Percentiles rank a stretch among this genome's conserved stretches.
Conservation (phyloP, 1,140 invertebrate genomes). For the Drusus annulatus region DNA sequence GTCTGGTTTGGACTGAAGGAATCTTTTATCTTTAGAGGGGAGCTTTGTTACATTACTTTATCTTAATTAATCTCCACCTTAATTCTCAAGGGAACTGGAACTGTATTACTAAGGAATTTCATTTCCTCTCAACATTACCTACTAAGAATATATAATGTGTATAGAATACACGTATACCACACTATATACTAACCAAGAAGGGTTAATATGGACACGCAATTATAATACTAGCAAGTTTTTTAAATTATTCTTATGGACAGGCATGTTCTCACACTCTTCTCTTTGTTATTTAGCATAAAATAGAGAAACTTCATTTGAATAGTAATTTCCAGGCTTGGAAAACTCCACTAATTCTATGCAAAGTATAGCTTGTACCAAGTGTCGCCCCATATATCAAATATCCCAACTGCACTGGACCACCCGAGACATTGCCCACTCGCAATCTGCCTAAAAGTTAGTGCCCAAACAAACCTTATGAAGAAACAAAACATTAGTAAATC, state of each 20-base stretch:
- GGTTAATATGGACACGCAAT: conserved; percentile 40
- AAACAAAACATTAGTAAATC: conserved; percentile 21
- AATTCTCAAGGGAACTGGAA: too few species aligned
- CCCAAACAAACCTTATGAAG: too few species aligned
- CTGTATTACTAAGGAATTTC: too few species aligned
- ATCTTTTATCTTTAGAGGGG: too few species aligned
- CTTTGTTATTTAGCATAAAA: conserved; percentile 46
- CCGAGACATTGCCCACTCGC: conserved; percentile 44
- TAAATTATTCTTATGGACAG: conserved; percentile 38
- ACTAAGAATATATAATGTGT: conserved; percentile 46
- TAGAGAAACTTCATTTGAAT: conserved; percentile 45
- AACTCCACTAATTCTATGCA: conserved; percentile 92
- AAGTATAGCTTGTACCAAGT: conserved; percentile 85
- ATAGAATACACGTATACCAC: conserved; percentile 8
- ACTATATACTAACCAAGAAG: conserved; percentile 39
- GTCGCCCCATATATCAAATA: conserved; percentile 52
- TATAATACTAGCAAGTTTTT: conserved; percentile 24
- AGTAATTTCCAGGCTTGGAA: conserved; percentile 76
- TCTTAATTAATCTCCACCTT: too few species aligned
- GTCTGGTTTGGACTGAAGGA: not conserved
- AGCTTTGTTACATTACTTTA: too few species aligned
- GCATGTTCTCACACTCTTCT: conserved; percentile 43
- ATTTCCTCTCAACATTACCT: conserved; percentile 22
- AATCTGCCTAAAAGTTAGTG: conserved; percentile 18
- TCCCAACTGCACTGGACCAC: conserved; percentile 51